Conservation (phyloP, 2,888 invertebrate species). For the Phlogophora meticulosa region DNA sequence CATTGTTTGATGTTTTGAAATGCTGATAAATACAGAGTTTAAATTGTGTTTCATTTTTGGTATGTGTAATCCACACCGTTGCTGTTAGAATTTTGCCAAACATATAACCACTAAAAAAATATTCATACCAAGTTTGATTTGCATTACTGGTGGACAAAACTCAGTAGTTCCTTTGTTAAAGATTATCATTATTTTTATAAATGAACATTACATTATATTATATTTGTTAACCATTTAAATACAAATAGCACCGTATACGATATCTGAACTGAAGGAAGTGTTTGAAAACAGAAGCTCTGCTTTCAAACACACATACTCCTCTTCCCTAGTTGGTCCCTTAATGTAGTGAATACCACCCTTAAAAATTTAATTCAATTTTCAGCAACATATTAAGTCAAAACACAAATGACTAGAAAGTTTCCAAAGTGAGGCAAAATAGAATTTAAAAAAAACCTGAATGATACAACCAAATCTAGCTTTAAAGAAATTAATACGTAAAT, state of each 20-base stretch:
- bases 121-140: background rate
- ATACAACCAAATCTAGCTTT: too few species aligned
- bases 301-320: too few species aligned
- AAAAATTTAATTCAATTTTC: background rate
- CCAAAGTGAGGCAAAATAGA: too few species aligned
- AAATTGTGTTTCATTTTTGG: slow-evolving; percentile 6
- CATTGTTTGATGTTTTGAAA: slow-evolving; percentile 5
- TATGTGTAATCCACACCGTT: background rate
- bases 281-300: too few species aligned
- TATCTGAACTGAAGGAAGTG: too few species aligned
- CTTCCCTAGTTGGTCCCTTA: background rate
- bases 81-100: background rate
- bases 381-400: too few species aligned
- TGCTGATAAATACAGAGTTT: background rate
- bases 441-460: too few species aligned
- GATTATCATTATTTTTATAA: background rate
- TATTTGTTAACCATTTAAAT: background rate
- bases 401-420: too few species aligned
- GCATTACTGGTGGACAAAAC: background rate
- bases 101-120: background rate
- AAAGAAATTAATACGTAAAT: too few species aligned
- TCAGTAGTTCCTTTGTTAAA: background rate
- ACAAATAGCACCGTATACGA: background rate
- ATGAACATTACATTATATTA: background rate
- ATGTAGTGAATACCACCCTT: background rate